These are phyloP conservation scores for Neelides sp. DNA, from an alignment of 1,140 invertebrate species.

Conservation along the genomic window DNA sequence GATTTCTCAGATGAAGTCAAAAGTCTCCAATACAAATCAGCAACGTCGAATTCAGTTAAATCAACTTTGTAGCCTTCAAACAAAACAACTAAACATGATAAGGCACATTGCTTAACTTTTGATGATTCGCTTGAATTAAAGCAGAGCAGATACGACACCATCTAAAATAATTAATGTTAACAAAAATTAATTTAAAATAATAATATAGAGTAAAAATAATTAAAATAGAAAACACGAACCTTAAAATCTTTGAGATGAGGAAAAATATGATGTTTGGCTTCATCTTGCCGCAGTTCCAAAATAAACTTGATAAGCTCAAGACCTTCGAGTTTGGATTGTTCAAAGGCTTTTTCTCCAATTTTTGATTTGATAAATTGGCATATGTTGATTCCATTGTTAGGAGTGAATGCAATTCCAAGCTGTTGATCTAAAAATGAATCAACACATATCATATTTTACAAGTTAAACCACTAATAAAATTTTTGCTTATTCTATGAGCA, in stretches of 20 bases:
- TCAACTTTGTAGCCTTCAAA: conserved; percentile 4
- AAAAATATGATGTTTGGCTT: conserved; percentile 3
- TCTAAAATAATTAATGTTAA: conserved; percentile 11
- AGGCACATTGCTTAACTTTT: conserved; percentile 15
- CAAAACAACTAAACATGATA: conserved; percentile 13
- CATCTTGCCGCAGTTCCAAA: not conserved
- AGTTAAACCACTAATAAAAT: too few species aligned
- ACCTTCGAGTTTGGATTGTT: conserved; percentile 7
- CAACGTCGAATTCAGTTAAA: conserved; percentile 4
- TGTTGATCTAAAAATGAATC: conserved; percentile 19
- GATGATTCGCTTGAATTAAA: conserved; percentile 16
- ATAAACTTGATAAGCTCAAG: conserved; percentile 11
- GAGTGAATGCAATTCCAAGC: conserved; percentile 9
- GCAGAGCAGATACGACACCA: conserved; percentile 9
- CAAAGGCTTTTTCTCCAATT: conserved; percentile 5
- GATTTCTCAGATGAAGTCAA: conserved; percentile 12
- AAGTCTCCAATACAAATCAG: conserved; percentile 16
- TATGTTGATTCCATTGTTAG: conserved; percentile 10
- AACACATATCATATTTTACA: too few species aligned
- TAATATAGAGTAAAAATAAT: not conserved
- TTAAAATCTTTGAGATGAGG: conserved; percentile 14
- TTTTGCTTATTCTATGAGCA: too few species aligned
- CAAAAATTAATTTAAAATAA: not conserved
- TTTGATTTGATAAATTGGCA: conserved; percentile 11
- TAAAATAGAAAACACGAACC: not conserved